Percentiles rank a stretch among this genome's conserved stretches.
Conservation (phyloP, 2,888 invertebrate genomes). For the Cerastis leucographa region DNA sequence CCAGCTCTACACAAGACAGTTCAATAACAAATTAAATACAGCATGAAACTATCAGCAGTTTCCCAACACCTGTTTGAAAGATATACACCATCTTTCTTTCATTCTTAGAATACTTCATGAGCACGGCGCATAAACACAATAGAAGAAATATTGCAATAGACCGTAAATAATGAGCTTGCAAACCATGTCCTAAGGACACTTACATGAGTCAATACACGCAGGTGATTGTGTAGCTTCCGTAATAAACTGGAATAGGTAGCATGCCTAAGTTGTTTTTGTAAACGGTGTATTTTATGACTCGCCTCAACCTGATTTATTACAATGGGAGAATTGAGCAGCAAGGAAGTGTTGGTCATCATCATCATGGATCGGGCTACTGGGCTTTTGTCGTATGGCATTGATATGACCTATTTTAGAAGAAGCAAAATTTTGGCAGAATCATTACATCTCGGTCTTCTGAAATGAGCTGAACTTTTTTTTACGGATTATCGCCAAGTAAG, state of each 20-base stretch:
- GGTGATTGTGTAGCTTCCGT: slow-evolving; percentile 10
- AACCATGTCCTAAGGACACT: background rate
- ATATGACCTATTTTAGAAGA: background rate
- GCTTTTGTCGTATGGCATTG: background rate
- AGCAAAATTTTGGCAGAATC: background rate
- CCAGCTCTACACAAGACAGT: too few relatives aligned
- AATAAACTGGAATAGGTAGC: slow-evolving; percentile 3
- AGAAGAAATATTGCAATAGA: slow-evolving; percentile 4
- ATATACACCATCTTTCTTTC: too few relatives aligned
- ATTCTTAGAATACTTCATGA: slow-evolving; percentile 4
- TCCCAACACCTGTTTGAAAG: background rate
- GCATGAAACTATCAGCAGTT: background rate
- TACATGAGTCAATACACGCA: slow-evolving; percentile 1
- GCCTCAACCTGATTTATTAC: background rate
- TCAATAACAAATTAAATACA: background rate
- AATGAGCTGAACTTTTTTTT: background rate
- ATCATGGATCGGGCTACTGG: background rate
- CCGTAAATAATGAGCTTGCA: slow-evolving; percentile 4
- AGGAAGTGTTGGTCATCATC: background rate
- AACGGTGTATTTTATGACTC: slow-evolving; percentile 3
- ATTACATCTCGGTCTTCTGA: too few relatives aligned
- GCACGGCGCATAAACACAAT: background rate
- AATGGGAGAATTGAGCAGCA: background rate
- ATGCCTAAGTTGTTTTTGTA: slow-evolving; percentile 1
- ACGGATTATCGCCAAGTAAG: background rate